Base-by-base conservation (phyloP, 1,140 invertebrate species). In the Limonius californicus region DNA sequence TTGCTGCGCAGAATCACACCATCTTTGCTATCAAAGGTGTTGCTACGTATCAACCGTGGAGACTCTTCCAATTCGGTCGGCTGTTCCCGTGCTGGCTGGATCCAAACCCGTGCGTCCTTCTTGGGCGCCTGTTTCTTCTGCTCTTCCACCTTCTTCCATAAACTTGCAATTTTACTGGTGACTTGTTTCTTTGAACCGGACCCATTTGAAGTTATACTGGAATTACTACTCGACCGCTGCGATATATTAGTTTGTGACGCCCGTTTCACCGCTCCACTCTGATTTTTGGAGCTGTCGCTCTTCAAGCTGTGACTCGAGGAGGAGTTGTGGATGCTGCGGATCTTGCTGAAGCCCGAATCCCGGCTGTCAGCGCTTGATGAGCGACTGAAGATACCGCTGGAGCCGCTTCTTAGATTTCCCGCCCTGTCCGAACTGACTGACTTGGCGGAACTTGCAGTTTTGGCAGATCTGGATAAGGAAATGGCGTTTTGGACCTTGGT, bases 131-230 rank as follows among this genome's bases (percentile, higher is more conserved):
- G 82, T 56, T 81, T 85, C 45, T 86, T 87, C n/a, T 77, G 85
- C 30, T 91, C 86, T 70, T 92, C 90, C 1, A 89, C 88, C 69
- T 85, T 88, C 68, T 92, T 95, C 92, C 92, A 95, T 11, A 96
- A 79, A 70, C 84, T 90, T 0, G 92, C 90, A 39, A 95, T 94
- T 74, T 92, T 93, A 74, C 92, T 94, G 1, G 89, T 86, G 0
- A 91, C 86, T 70, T 88, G 88, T 66, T 80, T 76, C 68, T 75
- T 76, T 62, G 72, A 66, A 62, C 61, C 67, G 15, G 76, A 81
- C 11, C 80, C 72, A 30, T 78, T 80, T 0, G 84, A 84, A 65
- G 85, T 83, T 58, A 89, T 78, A 72, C 85, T 83, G 20, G 85
- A 80, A 70, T 87, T 85, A 63, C 82, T 80, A 68, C 79, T 79